A percentile compares a stretch with the other conserved stretches of the same genome.
Conservation (phyloP, 37 sponge, comb jelly and placozoan species). For the Diacarnus erythraeanus region DNA sequence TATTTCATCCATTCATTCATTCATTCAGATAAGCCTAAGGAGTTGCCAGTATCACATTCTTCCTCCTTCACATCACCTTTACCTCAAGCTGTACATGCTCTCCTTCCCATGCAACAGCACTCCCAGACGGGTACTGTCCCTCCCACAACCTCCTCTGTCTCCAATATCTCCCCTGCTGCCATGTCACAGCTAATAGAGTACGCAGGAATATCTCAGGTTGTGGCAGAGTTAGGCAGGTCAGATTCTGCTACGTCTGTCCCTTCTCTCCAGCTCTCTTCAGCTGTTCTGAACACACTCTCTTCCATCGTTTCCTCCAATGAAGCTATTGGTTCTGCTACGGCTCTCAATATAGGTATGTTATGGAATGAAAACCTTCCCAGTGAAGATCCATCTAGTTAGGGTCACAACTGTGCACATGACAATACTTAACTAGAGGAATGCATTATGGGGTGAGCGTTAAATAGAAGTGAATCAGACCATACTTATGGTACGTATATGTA, state of each 20-base stretch:
- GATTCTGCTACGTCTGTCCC: not conserved
- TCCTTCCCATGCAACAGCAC: not conserved
- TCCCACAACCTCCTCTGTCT: not conserved
- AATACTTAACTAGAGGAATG: too few relatives aligned
- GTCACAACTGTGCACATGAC: too few relatives aligned
- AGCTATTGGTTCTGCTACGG: not conserved
- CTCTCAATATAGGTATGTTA: not conserved
- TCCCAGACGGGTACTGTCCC: not conserved
- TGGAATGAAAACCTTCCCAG: too few relatives aligned
- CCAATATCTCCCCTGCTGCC: not conserved
- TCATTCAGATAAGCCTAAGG: not conserved
- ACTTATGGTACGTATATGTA: too few relatives aligned
- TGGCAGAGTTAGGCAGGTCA: not conserved
- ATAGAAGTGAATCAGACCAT: too few relatives aligned
- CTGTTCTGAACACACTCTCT: conserved; percentile 1
- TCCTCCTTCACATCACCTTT: not conserved
- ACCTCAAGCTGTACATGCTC: not conserved
- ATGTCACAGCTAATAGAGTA: conserved; percentile 10
- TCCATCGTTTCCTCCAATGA: not conserved
- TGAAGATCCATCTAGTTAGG: too few relatives aligned
- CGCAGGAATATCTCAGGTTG: not conserved
- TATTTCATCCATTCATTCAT: too few relatives aligned
- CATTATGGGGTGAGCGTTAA: too few relatives aligned
- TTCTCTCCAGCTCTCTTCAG: not conserved
- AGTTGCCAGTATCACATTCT: not conserved